A percentile compares a stretch with the other conserved stretches of the same genome.
phyloP scores from a whole-genome alignment of 1,140 invertebrate species.

The Drosophila busckii region DNA sequence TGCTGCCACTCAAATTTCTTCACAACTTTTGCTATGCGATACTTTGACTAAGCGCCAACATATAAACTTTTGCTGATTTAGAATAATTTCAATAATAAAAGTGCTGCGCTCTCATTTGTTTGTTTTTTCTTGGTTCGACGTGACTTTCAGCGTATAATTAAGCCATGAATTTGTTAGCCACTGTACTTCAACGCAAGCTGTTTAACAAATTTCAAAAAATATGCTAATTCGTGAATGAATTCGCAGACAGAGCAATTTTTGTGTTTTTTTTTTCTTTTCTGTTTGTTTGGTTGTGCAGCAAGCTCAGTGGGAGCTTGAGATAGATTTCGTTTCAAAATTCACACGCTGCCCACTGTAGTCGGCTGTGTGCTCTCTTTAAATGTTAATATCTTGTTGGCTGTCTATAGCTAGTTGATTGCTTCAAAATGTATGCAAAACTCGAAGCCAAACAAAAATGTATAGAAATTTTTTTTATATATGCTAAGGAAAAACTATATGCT shows the following conservation, averaged over 20 bases:
- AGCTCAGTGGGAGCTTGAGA: too few relatives aligned
- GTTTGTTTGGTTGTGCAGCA: too few relatives aligned
- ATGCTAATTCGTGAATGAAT: constrained; percentile 47
- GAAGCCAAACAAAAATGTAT: too few relatives aligned
- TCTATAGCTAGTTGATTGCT: too few relatives aligned
- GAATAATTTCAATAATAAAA: not conserved
- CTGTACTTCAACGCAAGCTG: not conserved
- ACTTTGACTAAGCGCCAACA: constrained; percentile 27
- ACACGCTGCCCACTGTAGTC: too few relatives aligned
- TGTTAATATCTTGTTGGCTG: too few relatives aligned
- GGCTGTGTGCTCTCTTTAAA: too few relatives aligned
- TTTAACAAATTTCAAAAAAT: constrained; percentile 47
- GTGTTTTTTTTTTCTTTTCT: constrained; percentile 2
- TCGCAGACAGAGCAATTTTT: not conserved
- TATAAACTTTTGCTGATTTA: constrained; percentile 71
- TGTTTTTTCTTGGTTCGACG: constrained; percentile 22
- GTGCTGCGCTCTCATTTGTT: constrained; percentile 8
- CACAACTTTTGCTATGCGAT: constrained; percentile 29
- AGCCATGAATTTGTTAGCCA: constrained; percentile 58
- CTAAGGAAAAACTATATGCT: too few relatives aligned
- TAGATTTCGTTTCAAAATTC: too few relatives aligned
- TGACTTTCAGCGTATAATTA: constrained; percentile 67
- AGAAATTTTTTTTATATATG: too few relatives aligned
- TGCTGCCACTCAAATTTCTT: constrained; percentile 17
- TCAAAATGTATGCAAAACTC: too few relatives aligned